These are phyloP conservation scores for Drosophila teissieri DNA, from an alignment of 1,140 invertebrate genomes.

Conservation along the genomic window DNA sequence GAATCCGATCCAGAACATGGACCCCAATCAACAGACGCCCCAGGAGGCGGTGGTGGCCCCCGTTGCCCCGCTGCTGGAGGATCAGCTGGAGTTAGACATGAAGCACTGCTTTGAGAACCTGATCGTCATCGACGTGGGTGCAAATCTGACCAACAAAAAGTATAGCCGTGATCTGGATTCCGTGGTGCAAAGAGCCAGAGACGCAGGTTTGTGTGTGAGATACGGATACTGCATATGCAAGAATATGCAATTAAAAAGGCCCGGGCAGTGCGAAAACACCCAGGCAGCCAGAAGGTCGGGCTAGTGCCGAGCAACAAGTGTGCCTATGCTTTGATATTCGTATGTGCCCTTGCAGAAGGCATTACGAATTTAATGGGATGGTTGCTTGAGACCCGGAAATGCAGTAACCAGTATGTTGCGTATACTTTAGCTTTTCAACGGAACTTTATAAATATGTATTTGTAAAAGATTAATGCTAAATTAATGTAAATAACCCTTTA, in stretches of 20 bases:
- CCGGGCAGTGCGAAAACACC: conserved; percentile 36
- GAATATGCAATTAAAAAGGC: conserved; percentile 37
- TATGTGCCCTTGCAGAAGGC: not conserved
- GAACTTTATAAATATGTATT: no score
- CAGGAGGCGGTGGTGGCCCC: conserved; percentile 37
- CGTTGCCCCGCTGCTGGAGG: conserved; percentile 44
- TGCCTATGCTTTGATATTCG: conserved; percentile 1
- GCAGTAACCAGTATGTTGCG: no score
- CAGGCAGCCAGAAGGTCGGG: conserved; percentile 54
- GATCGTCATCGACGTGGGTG: conserved; percentile 96
- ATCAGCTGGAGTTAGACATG: conserved; percentile 69
- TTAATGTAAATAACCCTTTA: no score
- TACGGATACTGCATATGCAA: conserved; percentile 2
- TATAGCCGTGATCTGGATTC: conserved; percentile 96
- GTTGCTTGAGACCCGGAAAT: not conserved
- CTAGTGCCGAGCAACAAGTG: conserved; percentile 37
- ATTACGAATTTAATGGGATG: not conserved
- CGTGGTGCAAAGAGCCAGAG: conserved; percentile 95
- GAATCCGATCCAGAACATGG: conserved; percentile 56
- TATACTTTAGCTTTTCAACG: no score
- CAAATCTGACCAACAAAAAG: conserved; percentile 98
- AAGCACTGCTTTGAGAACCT: conserved; percentile 91
- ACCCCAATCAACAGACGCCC: conserved; percentile 54
- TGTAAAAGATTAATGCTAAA: no score
- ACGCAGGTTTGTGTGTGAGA: conserved; percentile 89